Conservation (phyloP, 2,113 vertebrate species). For the Leiothrix lutea region DNA sequence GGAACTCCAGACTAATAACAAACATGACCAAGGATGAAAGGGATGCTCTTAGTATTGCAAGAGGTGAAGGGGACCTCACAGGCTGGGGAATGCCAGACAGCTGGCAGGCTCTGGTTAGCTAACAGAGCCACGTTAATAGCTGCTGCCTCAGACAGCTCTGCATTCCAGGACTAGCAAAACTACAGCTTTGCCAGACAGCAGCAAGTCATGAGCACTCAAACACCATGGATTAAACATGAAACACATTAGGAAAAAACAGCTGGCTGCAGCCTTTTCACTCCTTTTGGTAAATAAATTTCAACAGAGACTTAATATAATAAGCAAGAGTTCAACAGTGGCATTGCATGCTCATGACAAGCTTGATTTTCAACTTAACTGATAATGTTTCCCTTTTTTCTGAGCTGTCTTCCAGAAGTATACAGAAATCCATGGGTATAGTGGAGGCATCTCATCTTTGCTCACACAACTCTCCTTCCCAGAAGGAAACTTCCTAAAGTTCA, state of each 20-base stretch:
- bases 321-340: neutral
- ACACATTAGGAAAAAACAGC: neutral
- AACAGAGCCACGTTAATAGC: neutral
- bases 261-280: neutral
- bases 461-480: neutral
- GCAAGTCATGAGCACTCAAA: neutral
- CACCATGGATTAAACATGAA: neutral
- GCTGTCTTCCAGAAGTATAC: neutral
- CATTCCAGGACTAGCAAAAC: neutral
- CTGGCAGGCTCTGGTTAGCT: neutral
- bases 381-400: neutral
- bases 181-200: neutral
- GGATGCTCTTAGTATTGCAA: neutral
- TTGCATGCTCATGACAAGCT: neutral
- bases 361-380: neutral
- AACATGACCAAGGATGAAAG: neutral
- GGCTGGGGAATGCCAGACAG: neutral
- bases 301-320: neutral
- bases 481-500: neutral
- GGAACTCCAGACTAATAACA: neutral
- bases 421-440: neutral
- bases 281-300: neutral
- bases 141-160: neutral
- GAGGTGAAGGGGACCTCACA: neutral
- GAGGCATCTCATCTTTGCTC: neutral